phyloP scores from a whole-genome alignment of 2,888 invertebrate species.

The Chironomus riparius region DNA sequence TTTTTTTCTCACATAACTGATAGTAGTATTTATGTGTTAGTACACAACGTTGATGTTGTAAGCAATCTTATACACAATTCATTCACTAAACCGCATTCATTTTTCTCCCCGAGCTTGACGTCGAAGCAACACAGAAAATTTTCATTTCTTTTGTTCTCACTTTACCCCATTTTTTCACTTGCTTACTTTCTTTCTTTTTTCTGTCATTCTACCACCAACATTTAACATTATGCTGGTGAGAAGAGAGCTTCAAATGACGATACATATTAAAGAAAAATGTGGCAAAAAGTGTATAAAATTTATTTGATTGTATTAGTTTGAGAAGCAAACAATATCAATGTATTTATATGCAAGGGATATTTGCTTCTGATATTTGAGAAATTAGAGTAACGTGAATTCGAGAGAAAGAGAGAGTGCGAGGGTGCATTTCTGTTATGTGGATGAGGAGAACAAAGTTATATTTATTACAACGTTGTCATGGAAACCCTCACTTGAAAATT shows the following conservation, averaged over 20 bases:
- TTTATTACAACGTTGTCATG: conserved; percentile 9
- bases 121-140: conserved; percentile 9
- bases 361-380: neutral
- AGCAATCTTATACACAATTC: neutral
- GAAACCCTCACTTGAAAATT: conserved; percentile 8
- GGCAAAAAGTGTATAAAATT: neutral
- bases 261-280: neutral
- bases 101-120: neutral
- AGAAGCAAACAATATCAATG: neutral
- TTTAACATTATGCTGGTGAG: too few relatives aligned
- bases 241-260: too few relatives aligned
- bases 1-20: neutral
- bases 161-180: neutral
- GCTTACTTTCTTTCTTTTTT: neutral
- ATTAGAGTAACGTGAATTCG: too few relatives aligned
- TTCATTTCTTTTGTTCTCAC: conserved; percentile 14
- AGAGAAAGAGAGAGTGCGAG: neutral
- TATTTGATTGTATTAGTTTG: conserved; percentile 9
- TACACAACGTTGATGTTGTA: neutral
- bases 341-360: neutral
- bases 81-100: conserved; percentile 11
- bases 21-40: neutral
- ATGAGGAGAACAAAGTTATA: neutral
- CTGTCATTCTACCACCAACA: too few relatives aligned
- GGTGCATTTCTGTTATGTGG: conserved; percentile 13